These are phyloP conservation scores for Vidua chalybeata DNA, from an alignment of 2,113 vertebrate species.

Conservation along the genomic window DNA sequence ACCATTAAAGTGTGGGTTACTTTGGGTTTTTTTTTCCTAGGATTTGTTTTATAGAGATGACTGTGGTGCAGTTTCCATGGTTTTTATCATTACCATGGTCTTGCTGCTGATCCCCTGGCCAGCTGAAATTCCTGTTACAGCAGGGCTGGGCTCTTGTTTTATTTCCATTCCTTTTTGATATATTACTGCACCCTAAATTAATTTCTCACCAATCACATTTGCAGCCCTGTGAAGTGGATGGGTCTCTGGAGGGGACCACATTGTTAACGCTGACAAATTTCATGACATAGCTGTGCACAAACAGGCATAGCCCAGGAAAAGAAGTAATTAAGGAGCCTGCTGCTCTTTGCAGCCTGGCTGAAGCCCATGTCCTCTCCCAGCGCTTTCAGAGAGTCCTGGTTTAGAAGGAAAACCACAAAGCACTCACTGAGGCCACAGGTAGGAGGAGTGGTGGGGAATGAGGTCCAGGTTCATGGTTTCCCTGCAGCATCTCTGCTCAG, in stretches of 20 bases:
- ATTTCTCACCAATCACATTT: constrained; percentile 17
- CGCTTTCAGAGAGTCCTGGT: neutral
- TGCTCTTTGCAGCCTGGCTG: constrained; percentile 38
- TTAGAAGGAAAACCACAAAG: neutral
- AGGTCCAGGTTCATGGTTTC: neutral
- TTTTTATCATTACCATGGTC: neutral
- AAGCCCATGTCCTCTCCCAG: neutral
- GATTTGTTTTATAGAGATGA: neutral
- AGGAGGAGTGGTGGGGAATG: neutral
- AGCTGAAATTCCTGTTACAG: neutral
- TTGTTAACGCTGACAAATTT: constrained; percentile 17
- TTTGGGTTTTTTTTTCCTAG: neutral
- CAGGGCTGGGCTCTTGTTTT: neutral
- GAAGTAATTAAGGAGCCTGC: constrained; percentile 11
- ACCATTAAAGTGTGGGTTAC: neutral
- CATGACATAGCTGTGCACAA: neutral
- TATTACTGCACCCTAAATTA: neutral
- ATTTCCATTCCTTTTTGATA: neutral
- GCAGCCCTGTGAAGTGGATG: neutral
- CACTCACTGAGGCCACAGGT: neutral
- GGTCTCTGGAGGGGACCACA: neutral
- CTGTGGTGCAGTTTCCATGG: neutral
- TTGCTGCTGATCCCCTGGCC: neutral
- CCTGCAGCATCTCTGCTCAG: neutral
- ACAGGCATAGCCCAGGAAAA: neutral